phyloP scores from a whole-genome alignment of 2,797 vertebrate genomes.

The Propithecus perrieri region DNA sequence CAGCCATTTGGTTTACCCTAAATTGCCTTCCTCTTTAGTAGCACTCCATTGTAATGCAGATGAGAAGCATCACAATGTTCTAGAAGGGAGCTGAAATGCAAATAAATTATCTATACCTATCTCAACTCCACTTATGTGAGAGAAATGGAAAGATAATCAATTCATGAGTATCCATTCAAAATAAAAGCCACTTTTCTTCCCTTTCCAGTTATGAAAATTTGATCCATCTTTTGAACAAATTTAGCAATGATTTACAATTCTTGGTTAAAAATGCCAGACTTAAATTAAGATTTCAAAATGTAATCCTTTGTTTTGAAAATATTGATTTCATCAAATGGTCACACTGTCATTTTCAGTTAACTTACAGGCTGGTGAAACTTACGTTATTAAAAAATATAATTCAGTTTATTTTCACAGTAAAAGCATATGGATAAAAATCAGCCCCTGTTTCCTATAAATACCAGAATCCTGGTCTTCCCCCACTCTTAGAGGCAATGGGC shows the following conservation, averaged over 20 bases:
- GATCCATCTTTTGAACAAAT: conserved; percentile 31
- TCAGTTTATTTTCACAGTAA: conserved; percentile 28
- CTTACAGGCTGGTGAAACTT: not conserved
- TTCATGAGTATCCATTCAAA: conserved; percentile 33
- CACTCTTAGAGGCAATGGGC: not conserved
- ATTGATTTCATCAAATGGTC: conserved; percentile 17
- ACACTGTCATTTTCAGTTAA: conserved; percentile 22
- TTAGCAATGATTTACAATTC: conserved; percentile 50
- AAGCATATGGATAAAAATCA: conserved; percentile 10
- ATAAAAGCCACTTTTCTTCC: conserved; percentile 29
- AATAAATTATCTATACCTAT: conserved; percentile 54
- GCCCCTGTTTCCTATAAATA: not conserved
- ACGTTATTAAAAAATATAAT: not conserved
- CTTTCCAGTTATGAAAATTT: conserved; percentile 19
- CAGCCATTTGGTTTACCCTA: conserved; percentile 41
- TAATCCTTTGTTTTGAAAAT: conserved; percentile 44
- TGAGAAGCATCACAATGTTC: conserved; percentile 10
- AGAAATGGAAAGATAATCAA: conserved; percentile 44
- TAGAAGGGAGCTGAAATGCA: conserved; percentile 51
- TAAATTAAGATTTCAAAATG: conserved; percentile 53
- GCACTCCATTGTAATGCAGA: conserved; percentile 21
- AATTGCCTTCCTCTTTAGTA: conserved; percentile 48
- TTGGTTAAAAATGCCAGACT: not conserved
- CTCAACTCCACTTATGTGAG: not conserved
- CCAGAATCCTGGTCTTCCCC: not conserved